Conservation (phyloP, 1,140 invertebrate genomes). For the Drosophila pseudoananassae region DNA sequence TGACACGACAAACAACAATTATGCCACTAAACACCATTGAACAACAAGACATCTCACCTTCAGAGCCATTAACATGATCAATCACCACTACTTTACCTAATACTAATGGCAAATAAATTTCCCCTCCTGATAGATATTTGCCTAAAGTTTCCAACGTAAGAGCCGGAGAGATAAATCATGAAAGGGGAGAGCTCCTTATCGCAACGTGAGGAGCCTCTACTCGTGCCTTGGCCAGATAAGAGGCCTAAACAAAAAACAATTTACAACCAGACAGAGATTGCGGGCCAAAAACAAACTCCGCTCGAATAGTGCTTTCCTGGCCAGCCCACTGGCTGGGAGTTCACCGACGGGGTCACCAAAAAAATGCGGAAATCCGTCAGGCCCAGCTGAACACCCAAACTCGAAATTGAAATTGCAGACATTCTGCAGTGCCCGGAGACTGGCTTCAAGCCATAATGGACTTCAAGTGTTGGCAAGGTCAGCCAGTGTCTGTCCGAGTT, state of each 20-base stretch:
- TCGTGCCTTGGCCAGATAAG: slow-evolving; percentile 16
- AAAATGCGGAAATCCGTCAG: slow-evolving; percentile 76
- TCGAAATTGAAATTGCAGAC: slow-evolving; percentile 49
- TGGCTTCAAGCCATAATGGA: slow-evolving; percentile 32
- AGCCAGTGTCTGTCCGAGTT: slow-evolving; percentile 59
- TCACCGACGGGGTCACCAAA: slow-evolving; percentile 31
- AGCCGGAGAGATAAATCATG: slow-evolving; percentile 12
- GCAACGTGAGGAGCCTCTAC: slow-evolving; percentile 17
- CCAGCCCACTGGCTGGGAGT: slow-evolving; percentile 34
- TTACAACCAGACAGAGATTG: slow-evolving; percentile 20
- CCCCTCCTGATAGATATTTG: slow-evolving; percentile 3
- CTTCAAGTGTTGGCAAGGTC: slow-evolving; percentile 63
- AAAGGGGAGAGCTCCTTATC: slow-evolving; percentile 26
- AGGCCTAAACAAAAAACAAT: neutral
- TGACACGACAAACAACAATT: slow-evolving; percentile 30
- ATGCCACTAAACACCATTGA: slow-evolving; percentile 9
- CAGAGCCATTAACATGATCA: slow-evolving; percentile 38
- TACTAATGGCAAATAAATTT: slow-evolving; percentile 35
- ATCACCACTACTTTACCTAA: slow-evolving; percentile 5
- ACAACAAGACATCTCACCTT: slow-evolving; percentile 30
- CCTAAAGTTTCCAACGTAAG: slow-evolving; percentile 1
- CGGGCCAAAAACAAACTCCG: slow-evolving; percentile 5
- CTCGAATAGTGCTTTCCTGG: neutral
- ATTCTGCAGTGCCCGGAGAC: slow-evolving; percentile 38
- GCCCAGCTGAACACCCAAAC: slow-evolving; percentile 52